phyloP scores from a whole-genome alignment of 2,888 invertebrate species.

The Leptodirus hochenwartii region DNA sequence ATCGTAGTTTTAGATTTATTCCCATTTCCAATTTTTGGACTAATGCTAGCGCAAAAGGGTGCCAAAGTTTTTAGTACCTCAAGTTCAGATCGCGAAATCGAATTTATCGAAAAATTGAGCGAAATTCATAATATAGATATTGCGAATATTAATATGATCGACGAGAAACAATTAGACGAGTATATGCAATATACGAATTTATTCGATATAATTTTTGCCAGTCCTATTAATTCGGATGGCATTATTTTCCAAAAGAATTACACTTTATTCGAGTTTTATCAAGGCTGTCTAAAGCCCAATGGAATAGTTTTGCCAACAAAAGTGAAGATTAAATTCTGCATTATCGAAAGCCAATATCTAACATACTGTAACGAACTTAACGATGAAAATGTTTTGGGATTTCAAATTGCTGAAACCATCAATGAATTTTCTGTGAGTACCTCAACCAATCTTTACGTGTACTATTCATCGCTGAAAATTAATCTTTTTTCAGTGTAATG shows the following conservation, averaged over 20 bases:
- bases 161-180: slow-evolving; percentile 5
- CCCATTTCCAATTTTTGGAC: slow-evolving; percentile 43
- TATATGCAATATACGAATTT: slow-evolving; percentile 15
- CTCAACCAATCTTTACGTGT: not conserved
- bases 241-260: slow-evolving; percentile 30
- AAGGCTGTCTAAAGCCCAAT: slow-evolving; percentile 20
- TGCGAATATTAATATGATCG: slow-evolving; percentile 18
- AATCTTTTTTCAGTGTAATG: slow-evolving; percentile 22
- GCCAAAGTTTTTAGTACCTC: slow-evolving; percentile 13
- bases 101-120: no score
- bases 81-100: no score
- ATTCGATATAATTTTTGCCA: slow-evolving; percentile 35
- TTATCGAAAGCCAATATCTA: slow-evolving; percentile 41
- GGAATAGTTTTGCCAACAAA: slow-evolving; percentile 27
- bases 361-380: slow-evolving; percentile 36
- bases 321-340: slow-evolving; percentile 33
- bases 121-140: slow-evolving; percentile 22
- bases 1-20: slow-evolving; percentile 34
- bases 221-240: slow-evolving; percentile 33
- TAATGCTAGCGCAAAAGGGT: slow-evolving; percentile 35
- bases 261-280: slow-evolving; percentile 19
- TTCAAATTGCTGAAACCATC: slow-evolving; percentile 33
- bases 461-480: slow-evolving; percentile 1
- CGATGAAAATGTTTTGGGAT: slow-evolving; percentile 35
- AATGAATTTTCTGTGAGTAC: slow-evolving; percentile 37